Evolutionary conservation across 1,140 invertebrate species (phyloP).

Genomic region (Holotrichia oblita): DNA sequence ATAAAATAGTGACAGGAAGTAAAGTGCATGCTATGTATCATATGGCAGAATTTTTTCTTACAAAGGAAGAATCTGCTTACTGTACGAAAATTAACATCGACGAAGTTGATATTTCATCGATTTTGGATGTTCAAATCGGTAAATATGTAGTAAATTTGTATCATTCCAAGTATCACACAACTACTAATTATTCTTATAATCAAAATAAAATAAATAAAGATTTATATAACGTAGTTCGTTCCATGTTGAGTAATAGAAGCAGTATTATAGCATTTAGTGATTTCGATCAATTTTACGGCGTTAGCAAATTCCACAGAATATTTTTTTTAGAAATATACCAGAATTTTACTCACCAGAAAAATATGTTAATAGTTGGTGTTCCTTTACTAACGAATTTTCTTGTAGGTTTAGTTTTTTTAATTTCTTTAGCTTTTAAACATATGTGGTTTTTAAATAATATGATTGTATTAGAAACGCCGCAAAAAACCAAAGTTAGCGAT

Average conservation of each 20-base stretch:
- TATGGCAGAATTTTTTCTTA: slow-evolving; percentile 1
- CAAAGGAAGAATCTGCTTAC: slow-evolving; percentile 20
- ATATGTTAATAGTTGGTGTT: slow-evolving; percentile 51
- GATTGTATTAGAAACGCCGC: slow-evolving; percentile 26
- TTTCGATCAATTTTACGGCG: slow-evolving; percentile 43
- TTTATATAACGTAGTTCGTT: slow-evolving; percentile 47
- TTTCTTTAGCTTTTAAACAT: slow-evolving; percentile 48
- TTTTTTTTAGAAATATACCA: no score
- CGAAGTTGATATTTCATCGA: slow-evolving; percentile 34
- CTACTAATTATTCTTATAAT: slow-evolving; percentile 43
- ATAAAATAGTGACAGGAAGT: slow-evolving; percentile 25
- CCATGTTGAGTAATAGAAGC: slow-evolving; percentile 39
- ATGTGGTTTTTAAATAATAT: slow-evolving; percentile 41
- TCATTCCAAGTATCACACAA: slow-evolving; percentile 48
- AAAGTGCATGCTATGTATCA: slow-evolving; percentile 36
- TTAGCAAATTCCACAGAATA: slow-evolving; percentile 49
- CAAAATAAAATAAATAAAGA: slow-evolving; percentile 1
- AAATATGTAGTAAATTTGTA: slow-evolving; percentile 44
- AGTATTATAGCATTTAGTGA: slow-evolving; percentile 47
- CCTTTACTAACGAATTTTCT: slow-evolving; percentile 56
- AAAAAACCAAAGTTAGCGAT: background rate
- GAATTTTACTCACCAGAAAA: slow-evolving; percentile 43
- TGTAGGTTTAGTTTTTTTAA: slow-evolving; percentile 51
- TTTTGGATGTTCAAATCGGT: slow-evolving; percentile 45
- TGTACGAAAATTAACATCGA: slow-evolving; percentile 24